phyloP scores from a whole-genome alignment of 2,113 vertebrate genomes.

The Oreotragus oreotragus region DNA sequence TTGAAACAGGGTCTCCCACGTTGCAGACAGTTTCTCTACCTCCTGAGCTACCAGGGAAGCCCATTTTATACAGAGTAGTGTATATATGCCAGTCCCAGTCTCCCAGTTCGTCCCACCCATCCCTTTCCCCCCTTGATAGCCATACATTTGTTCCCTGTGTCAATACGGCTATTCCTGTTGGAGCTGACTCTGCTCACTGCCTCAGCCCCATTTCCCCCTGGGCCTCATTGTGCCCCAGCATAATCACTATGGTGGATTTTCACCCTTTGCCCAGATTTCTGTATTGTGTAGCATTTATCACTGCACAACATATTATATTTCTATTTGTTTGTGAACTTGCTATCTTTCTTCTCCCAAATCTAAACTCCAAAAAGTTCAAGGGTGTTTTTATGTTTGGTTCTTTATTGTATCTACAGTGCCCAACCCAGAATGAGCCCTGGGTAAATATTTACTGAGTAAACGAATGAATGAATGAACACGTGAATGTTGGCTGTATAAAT shows the following conservation, averaged over 20 bases:
- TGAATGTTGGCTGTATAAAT: neutral
- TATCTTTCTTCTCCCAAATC: neutral
- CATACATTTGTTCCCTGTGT: neutral
- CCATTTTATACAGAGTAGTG: neutral
- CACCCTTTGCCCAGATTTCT: neutral
- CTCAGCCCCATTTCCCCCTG: fast-evolving
- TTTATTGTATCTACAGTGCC: neutral
- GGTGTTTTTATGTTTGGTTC: too few relatives aligned
- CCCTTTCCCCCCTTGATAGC: neutral
- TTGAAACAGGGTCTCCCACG: neutral
- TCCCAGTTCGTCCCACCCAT: neutral
- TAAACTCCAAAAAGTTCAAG: neutral
- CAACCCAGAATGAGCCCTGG: neutral
- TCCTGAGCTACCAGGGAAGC: neutral
- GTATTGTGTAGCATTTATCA: neutral
- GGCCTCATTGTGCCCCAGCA: too few relatives aligned
- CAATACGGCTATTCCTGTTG: fast-evolving
- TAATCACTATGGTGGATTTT: fast-evolving
- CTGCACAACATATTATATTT: fast-evolving
- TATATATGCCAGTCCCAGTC: neutral
- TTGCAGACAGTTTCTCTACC: neutral
- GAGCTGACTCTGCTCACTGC: neutral
- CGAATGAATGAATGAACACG: neutral
- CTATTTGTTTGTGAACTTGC: neutral
- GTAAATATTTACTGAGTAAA: neutral